A percentile compares a stretch with the other conserved stretches of the same genome.
Conservation (phyloP, 2,113 vertebrate genomes). For the Vidua macroura region DNA sequence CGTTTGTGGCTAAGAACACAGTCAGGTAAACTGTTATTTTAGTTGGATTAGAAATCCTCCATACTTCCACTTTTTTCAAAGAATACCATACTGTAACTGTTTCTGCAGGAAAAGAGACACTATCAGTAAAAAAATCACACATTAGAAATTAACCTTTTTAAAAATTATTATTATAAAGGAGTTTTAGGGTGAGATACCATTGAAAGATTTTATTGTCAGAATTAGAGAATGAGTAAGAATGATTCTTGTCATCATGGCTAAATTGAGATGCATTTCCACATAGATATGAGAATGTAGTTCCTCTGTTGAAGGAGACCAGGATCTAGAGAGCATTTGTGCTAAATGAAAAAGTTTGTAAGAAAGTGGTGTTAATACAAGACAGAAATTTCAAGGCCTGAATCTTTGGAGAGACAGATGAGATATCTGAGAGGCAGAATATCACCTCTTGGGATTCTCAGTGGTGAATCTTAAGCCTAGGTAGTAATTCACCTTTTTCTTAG, state of each 20-base stretch:
- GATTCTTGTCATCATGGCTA: neutral
- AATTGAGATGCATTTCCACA: neutral
- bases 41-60: neutral
- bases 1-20: neutral
- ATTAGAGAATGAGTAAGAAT: neutral
- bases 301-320: neutral
- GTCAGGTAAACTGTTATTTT: constrained; percentile 18
- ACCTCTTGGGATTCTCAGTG: neutral
- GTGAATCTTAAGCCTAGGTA: neutral
- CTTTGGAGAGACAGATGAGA: neutral
- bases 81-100: neutral
- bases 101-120: neutral
- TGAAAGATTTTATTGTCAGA: neutral
- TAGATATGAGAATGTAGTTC: neutral
- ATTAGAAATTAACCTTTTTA: neutral
- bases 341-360: neutral
- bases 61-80: neutral
- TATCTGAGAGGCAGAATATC: neutral
- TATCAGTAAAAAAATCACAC: neutral
- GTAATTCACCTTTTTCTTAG: neutral
- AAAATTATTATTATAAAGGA: neutral
- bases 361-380: neutral
- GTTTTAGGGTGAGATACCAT: neutral
- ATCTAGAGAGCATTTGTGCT: neutral
- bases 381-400: neutral